Evolutionary conservation across 2,113 vertebrate species (phyloP), one percentile per base, ranked within the genome.

Genomic region (Hippolais icterina): DNA sequence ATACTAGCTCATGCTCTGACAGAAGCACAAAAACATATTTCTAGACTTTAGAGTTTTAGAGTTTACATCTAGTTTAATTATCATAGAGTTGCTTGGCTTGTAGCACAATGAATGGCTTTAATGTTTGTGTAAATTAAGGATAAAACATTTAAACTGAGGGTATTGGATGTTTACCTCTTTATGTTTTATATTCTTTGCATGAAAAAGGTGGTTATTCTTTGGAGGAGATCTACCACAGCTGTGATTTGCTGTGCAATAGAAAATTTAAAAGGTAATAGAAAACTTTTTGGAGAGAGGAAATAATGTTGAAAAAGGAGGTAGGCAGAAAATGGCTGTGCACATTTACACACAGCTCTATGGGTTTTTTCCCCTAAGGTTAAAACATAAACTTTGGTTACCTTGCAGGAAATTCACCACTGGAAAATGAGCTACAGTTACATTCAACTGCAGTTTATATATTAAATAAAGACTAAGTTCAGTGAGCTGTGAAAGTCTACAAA

Each of bases 201-300:
- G 49, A 52, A 75, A 57, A 89, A 41, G 12, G 6, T 49, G 16
- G 7, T 12, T 92, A 18, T 79, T 72, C 28, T 29, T 39, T 53
- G 27, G 84, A 87, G 12, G 37, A 66, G 15, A 28, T 8, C 20
- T 60, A 19, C 21, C 22, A 46, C 23, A 83, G 50, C 14, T 80
- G 10, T 83, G 76, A 31, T 60, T 39, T 56, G 19, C 24, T 82
- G 17, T 84, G 39, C 52, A 70, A 20, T 46, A 68, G 28, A 79
- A 84, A 87, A 69, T 68, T 64, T 71, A 17, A 5, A 24, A 21
- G 49, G 5, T 42, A 28, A 57, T 63, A 69, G 29, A 72, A 47
- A 29, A 42, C 3, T 5, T n/a, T 4, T 5, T 4, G 2, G 1
- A 2, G 1, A 2, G 2, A 20, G 28, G 21, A 15, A 22, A 33